Conservation (phyloP, 2,797 vertebrate genomes). For the Sphaeramia orbicularis region DNA sequence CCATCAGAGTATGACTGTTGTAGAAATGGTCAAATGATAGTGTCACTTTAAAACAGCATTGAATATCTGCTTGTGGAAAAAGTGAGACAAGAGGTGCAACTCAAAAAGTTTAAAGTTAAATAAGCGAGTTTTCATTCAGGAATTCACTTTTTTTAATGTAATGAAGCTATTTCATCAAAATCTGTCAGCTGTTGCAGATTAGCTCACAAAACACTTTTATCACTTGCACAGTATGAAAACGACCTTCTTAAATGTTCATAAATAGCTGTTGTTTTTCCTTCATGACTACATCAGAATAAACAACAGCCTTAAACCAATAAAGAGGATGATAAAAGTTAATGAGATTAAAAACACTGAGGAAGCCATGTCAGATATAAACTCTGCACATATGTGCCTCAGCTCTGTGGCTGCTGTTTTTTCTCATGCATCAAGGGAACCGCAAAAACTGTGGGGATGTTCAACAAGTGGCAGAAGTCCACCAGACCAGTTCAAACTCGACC, state of each 20-base stretch:
- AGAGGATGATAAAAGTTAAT: conserved; percentile 61
- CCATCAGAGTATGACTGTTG: background rate
- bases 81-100: background rate
- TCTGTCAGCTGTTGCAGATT: conserved; percentile 11
- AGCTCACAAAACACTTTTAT: conserved; percentile 29
- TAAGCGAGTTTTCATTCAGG: background rate
- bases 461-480: conserved; percentile 85
- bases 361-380: conserved; percentile 51
- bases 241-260: conserved; percentile 37
- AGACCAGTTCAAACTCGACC: conserved; percentile 85
- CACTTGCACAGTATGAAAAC: conserved; percentile 36
- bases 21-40: background rate
- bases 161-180: conserved; percentile 37
- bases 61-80: background rate
- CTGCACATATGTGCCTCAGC: conserved; percentile 55
- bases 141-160: conserved; percentile 9
- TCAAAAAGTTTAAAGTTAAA: conserved; percentile 3
- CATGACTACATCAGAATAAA: conserved; percentile 47
- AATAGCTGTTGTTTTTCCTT: conserved; percentile 50
- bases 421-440: conserved; percentile 73
- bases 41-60: conserved; percentile 5
- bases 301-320: conserved; percentile 57
- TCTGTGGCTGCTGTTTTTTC: conserved; percentile 65
- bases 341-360: conserved; percentile 57
- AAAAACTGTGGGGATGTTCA: conserved; percentile 84